Percentiles rank a stretch among this genome's conserved stretches.
These are phyloP conservation scores for Mastomys natalensis DNA, from an alignment of 2,113 vertebrate genomes.

Conservation along the genomic window DNA sequence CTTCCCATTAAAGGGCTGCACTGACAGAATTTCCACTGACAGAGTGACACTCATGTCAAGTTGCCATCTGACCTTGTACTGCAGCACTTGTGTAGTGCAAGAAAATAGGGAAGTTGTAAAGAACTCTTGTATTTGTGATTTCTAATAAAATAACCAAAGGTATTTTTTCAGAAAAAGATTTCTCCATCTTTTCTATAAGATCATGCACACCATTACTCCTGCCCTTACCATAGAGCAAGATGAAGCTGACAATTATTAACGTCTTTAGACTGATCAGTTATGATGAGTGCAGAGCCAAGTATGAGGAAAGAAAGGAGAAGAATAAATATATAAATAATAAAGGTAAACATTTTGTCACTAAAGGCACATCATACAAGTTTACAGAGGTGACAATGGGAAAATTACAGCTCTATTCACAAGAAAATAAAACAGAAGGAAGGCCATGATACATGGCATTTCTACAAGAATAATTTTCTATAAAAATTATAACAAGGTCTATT, in stretches of 20 bases:
- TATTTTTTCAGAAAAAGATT: not conserved
- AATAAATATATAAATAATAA: not conserved
- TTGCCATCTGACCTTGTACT: not conserved
- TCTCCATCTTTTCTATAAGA: not conserved
- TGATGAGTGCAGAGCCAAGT: not conserved
- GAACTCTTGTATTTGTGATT: not conserved
- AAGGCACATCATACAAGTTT: not conserved
- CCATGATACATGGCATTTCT: not conserved
- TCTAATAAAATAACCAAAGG: not conserved
- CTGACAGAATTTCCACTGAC: not conserved
- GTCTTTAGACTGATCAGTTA: not conserved
- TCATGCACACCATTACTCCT: not conserved
- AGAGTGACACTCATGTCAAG: not conserved
- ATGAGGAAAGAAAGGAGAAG: not conserved
- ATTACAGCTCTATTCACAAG: not conserved
- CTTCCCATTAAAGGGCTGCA: not conserved
- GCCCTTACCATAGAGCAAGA: not conserved
- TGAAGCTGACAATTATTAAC: not conserved
- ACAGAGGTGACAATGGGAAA: not conserved
- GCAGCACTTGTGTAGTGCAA: not conserved
- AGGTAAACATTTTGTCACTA: not conserved
- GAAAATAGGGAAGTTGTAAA: not conserved
- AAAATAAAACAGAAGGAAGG: not conserved
- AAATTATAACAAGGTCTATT: not conserved
- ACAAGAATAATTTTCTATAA: not conserved